Conservation (phyloP, 92 coral and sea anemone genomes). For the Umimayanthus chanpuru region DNA sequence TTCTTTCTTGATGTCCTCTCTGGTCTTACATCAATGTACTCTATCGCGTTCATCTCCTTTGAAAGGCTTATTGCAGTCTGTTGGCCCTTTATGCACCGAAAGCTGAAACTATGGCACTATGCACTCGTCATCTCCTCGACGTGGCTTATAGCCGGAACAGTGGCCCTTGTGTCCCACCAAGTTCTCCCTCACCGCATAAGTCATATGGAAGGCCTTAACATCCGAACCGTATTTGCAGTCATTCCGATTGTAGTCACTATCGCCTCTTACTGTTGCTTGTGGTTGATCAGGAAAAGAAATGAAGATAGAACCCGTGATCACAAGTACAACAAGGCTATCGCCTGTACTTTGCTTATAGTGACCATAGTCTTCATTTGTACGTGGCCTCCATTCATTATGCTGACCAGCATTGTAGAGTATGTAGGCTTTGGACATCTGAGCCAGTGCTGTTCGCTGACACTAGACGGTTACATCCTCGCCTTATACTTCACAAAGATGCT, state of each 20-base stretch:
- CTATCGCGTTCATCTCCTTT: background rate
- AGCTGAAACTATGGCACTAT: slow-evolving; percentile 5
- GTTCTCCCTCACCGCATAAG: background rate
- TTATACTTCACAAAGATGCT: background rate
- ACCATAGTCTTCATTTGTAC: slow-evolving; percentile 7
- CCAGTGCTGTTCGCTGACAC: background rate
- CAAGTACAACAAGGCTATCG: background rate
- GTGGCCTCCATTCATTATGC: slow-evolving; percentile 2
- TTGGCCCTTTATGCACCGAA: slow-evolving; percentile 21
- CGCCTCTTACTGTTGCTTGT: slow-evolving; percentile 5
- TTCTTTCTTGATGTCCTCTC: slow-evolving; percentile 19
- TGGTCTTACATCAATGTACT: slow-evolving; percentile 16
- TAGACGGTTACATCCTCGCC: background rate
- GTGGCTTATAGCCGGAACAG: background rate
- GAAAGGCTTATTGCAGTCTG: slow-evolving; percentile 13
- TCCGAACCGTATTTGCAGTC: background rate
- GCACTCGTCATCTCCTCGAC: slow-evolving; percentile 3
- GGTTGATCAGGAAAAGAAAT: background rate
- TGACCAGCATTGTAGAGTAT: background rate
- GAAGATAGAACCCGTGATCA: background rate
- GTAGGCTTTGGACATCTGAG: background rate
- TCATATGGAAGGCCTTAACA: background rate
- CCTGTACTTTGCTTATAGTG: slow-evolving; percentile 2
- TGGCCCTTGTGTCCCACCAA: background rate
- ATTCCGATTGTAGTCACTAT: background rate